Conservation (phyloP, 1,140 invertebrate genomes). For the Penaeus japonicus region DNA sequence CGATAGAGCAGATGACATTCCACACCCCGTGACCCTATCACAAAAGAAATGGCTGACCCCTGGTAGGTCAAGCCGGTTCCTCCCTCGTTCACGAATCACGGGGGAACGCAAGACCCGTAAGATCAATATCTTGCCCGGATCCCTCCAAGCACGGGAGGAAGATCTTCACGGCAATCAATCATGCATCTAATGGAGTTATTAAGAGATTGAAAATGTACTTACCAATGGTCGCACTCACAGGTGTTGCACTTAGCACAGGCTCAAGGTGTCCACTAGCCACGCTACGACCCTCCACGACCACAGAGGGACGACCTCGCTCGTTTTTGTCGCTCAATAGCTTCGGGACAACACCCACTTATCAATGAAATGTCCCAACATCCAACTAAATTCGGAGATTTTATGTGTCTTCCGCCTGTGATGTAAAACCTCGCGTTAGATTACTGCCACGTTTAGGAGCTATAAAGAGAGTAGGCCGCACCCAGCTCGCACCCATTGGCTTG, state of each 20-base stretch:
- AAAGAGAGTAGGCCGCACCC: constrained; percentile 55
- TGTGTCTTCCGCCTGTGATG: constrained; percentile 57
- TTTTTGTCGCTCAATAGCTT: constrained; percentile 37
- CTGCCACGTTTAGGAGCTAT: constrained; percentile 52
- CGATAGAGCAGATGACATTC: no score
- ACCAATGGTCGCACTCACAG: constrained; percentile 31
- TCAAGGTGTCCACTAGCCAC: constrained; percentile 47
- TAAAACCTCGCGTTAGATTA: constrained; percentile 53
- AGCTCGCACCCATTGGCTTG: constrained; percentile 42
- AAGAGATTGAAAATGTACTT: neutral
- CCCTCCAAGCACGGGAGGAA: neutral
- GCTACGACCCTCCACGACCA: constrained; percentile 40
- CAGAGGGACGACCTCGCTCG: neutral
- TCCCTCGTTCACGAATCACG: no score
- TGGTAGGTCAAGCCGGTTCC: no score
- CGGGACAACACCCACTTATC: constrained; percentile 55
- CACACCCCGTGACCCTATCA: no score
- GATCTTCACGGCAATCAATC: neutral
- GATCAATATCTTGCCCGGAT: no score
- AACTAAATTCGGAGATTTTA: constrained; percentile 57
- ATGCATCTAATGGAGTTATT: neutral
- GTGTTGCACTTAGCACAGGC: constrained; percentile 49
- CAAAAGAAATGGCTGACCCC: no score
- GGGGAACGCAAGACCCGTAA: no score
- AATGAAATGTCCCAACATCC: constrained; percentile 56